Percentiles rank a stretch among this genome's conserved stretches.
Evolutionary conservation across 2,888 invertebrate species (phyloP).

Genomic region (Podotricha telesiphe): DNA sequence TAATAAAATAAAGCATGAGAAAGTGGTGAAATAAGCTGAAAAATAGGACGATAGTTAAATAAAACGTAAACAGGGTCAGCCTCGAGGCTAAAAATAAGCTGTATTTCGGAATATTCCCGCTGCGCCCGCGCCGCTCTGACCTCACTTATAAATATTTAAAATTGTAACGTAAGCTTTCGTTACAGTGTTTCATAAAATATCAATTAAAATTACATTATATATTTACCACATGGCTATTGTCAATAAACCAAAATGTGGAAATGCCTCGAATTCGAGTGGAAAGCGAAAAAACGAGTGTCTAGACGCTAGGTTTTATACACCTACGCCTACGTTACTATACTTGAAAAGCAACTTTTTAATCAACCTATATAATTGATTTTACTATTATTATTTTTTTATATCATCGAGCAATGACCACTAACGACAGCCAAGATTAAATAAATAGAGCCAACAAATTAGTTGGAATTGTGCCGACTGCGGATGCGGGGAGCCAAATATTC

Average conservation of each 20-base stretch:
- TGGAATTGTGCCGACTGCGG: constrained; percentile 31
- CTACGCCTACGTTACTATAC: not conserved
- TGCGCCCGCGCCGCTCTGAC: constrained; percentile 50
- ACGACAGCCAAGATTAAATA: constrained; percentile 1
- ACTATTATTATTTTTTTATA: not conserved
- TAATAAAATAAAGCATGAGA: not conserved
- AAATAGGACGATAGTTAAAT: constrained; percentile 65
- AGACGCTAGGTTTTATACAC: not conserved
- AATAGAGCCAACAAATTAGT: constrained; percentile 18
- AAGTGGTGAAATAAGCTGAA: constrained; percentile 46
- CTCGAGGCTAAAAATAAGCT: constrained; percentile 74
- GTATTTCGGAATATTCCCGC: constrained; percentile 74
- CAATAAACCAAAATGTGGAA: too few relatives aligned
- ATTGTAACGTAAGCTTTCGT: constrained; percentile 20
- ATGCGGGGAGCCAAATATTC: constrained; percentile 34
- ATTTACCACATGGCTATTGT: too few relatives aligned
- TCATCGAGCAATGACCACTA: constrained; percentile 23
- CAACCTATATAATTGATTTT: not conserved
- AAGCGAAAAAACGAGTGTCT: not conserved
- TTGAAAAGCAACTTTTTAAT: not conserved
- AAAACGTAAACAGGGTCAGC: constrained; percentile 76
- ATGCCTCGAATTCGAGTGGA: not conserved
- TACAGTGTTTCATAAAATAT: constrained; percentile 49
- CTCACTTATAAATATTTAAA: constrained; percentile 61
- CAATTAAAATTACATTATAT: constrained; percentile 35